Evolutionary conservation across 2,113 vertebrate genomes (phyloP), one percentile per base, ranked within the genome.

Genomic region (Lagopus muta): DNA sequence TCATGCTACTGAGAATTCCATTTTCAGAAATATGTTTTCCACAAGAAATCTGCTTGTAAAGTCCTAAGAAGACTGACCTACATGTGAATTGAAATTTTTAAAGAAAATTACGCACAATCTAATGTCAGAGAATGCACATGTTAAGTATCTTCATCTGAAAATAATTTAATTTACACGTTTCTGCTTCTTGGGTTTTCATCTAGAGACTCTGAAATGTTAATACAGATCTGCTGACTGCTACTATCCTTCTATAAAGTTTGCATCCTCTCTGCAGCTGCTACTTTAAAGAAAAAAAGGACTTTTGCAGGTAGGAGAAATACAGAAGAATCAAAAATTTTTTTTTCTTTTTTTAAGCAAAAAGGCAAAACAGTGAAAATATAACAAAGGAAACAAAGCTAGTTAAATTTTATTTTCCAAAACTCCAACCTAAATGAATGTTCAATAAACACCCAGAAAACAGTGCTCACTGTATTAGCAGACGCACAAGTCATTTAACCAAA

Each of bases 321-420:
- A 36, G 16, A 50, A 38, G 10, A 17, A 60, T 18, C 40, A 83
- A 36, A 40, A 47, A 45, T 18, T 6, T 47, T 47, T 48, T 24
- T 8, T 2, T n/a, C 83, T 38, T 66, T 70, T 87, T 78, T 61
- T 19, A 93, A 88, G 50, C 42, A 80, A 74, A 55, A 57, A 48
- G 34, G 45, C 57, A 89, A 72, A 54, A 42, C 50, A 77, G 70
- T 79, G 43, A 92, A 96, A 82, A 66, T 88, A 42, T 89, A 95
- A 67, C 88, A 98, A 94, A 95, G 77, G 91, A 96, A 97, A 95
- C 92, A 95, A 96, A 97, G 95, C 93, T 96, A 94, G 84, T 96
- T 96, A 94, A 81, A 82, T 93, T 98, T 98, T 98, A 97, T 98
- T 98, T 97, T 95, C 74, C 96, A 96, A 98, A 98, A 96, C 86